Base-by-base conservation (phyloP, 2,113 vertebrate species). In the Delphinapterus leucas region DNA sequence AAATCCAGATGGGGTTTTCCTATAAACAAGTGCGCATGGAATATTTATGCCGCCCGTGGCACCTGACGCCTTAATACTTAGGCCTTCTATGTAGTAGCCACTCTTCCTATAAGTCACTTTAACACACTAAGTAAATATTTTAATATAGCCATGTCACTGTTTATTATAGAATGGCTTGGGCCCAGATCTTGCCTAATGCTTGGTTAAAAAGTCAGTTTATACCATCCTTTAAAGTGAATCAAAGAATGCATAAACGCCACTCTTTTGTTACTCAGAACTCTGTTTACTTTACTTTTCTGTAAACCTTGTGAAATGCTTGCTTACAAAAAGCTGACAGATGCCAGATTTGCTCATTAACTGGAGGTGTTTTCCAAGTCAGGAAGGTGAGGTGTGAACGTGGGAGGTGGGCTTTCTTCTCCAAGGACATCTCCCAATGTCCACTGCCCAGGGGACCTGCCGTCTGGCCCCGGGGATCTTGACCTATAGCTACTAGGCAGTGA, bases 101-200 rank as follows among this genome's bases (percentile, higher is more conserved):
- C 99, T 99, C 99, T 99, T 99, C 99, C 99, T 99, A 99, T 99
- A 99, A 99, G 99, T 99, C 99, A 99, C 99, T 99, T 99, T 99
- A 99, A 99, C 99, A 99, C 99, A 99, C 99, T 99, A 99, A 99
- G 99, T 99, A 99, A 99, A 99, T 99, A 99, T 99, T 99, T 99
- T 99, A 99, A 99, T 99, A 99, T 99, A 99, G 98, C 99, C 99
- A 99, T 99, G 99, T 99, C 99, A 99, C 99, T 99, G 99, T 99
- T 99, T 99, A 99, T 99, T 99, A 99, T 99, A 99, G 98, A 99
- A 99, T 99, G 99, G 99, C 99, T 99, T 99, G 99, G 98, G 98
- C 99, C 99, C 99, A 99, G 99, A 99, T 99, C 99, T 99, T 99
- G 99, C 99, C 99, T 99, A 99, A 99, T 99, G 99, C 99, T 99